A percentile compares a stretch with the other conserved stretches of the same genome.
phyloP scores from a whole-genome alignment of 2,113 vertebrate species.

The Tetrao urogallus region DNA sequence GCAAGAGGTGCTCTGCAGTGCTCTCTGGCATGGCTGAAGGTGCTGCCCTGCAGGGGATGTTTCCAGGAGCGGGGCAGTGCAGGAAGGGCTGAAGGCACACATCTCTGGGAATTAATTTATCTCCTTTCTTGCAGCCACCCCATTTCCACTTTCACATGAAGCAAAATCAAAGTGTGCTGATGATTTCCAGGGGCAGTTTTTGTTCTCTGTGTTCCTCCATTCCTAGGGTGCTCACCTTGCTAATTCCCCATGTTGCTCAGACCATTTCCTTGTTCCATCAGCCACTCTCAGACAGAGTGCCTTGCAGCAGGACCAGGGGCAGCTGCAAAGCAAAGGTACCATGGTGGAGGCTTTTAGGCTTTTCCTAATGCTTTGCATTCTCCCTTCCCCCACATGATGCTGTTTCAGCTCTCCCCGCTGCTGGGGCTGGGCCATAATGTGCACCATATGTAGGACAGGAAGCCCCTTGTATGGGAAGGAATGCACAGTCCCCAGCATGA shows the following conservation, averaged over 20 bases:
- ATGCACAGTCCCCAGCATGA: neutral
- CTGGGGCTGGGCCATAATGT: neutral
- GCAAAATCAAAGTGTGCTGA: neutral
- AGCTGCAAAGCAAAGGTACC: neutral
- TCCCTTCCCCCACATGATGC: neutral
- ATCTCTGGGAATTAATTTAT: neutral
- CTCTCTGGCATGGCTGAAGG: neutral
- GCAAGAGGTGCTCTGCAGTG: too few relatives aligned
- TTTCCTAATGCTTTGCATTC: neutral
- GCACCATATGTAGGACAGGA: slow-evolving; percentile 3
- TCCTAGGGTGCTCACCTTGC: neutral
- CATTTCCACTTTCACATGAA: neutral
- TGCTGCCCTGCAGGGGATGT: neutral
- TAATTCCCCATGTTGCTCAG: neutral
- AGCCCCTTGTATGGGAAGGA: neutral
- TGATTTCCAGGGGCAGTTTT: neutral
- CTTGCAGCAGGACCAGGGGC: neutral
- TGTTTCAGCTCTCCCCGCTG: neutral
- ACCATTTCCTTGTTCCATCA: neutral
- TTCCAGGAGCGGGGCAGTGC: too few relatives aligned
- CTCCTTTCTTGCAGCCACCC: neutral
- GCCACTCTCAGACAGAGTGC: neutral
- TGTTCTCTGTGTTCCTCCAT: neutral
- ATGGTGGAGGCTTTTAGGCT: neutral
- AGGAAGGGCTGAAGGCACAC: too few relatives aligned